Conservation (phyloP, 2,113 vertebrate genomes). For the Tachysurus vachellii region DNA sequence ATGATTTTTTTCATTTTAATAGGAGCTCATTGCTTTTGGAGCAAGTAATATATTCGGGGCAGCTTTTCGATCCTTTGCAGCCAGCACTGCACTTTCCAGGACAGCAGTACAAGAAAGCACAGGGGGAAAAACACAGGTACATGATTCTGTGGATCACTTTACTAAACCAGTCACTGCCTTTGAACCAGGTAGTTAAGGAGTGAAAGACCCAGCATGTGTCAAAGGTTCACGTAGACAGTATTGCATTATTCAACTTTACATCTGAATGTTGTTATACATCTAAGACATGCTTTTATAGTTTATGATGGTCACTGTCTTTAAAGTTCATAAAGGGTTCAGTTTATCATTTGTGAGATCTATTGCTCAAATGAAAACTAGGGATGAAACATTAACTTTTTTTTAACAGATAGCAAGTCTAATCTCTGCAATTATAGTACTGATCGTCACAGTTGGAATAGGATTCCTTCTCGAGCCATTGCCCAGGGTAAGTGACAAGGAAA, state of each 20-base stretch:
- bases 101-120: conserved; percentile 95
- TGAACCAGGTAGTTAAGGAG: background rate
- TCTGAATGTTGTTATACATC: background rate
- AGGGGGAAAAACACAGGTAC: conserved; percentile 94
- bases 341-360: conserved; percentile 17
- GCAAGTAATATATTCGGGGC: conserved; percentile 87
- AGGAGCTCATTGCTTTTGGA: conserved; percentile 96
- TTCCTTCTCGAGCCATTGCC: conserved; percentile 88
- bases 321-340: conserved; percentile 19
- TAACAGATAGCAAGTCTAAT: conserved; percentile 86
- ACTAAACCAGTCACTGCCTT: conserved; percentile 18
- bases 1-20: background rate
- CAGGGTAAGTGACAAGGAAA: conserved; percentile 74
- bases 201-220: background rate
- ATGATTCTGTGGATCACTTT: background rate
- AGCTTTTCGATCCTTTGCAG: conserved; percentile 87
- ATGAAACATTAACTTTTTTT: conserved; percentile 12
- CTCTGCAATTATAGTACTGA: conserved; percentile 85
- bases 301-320: background rate
- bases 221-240: conserved; percentile 6
- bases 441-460: conserved; percentile 84
- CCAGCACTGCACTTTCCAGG: conserved; percentile 89
- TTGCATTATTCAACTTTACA: background rate
- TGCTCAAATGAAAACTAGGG: background rate
- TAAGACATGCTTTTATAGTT: background rate